A percentile compares a stretch with the other conserved stretches of the same genome.
These are phyloP conservation scores for Caretta caretta DNA, from an alignment of 2,113 vertebrate species.

Conservation along the genomic window DNA sequence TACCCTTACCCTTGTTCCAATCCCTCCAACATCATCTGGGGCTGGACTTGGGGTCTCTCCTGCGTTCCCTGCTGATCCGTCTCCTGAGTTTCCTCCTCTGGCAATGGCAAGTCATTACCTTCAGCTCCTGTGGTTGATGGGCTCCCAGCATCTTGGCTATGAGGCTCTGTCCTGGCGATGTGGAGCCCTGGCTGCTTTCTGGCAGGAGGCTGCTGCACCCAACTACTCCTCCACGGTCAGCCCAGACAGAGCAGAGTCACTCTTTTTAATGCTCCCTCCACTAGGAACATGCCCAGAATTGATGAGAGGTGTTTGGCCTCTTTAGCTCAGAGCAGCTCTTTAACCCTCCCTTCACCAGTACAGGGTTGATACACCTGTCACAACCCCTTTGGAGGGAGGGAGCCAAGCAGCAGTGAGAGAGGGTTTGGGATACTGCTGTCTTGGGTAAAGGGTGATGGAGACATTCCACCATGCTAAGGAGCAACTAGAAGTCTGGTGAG, in stretches of 20 bases:
- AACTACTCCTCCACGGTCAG: background rate
- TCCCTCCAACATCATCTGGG: background rate
- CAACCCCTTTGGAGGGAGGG: background rate
- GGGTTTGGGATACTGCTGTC: background rate
- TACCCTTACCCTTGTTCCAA: background rate
- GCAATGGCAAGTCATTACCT: background rate
- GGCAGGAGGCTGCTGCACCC: background rate
- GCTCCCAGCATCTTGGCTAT: background rate
- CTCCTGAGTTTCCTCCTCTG: background rate
- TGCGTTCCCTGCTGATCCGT: background rate
- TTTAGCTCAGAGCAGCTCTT: background rate
- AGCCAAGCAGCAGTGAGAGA: background rate
- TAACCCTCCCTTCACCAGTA: background rate
- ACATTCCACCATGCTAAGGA: background rate
- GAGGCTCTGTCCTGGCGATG: background rate
- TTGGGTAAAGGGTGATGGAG: background rate
- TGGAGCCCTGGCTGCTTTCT: background rate
- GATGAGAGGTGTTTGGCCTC: background rate
- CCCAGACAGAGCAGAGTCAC: background rate
- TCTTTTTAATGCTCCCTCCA: background rate
- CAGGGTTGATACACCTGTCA: background rate
- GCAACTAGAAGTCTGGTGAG: background rate
- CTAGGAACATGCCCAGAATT: background rate
- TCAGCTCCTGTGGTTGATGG: background rate
- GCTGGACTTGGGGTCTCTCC: background rate